Base-by-base conservation (phyloP, 1,140 invertebrate species). In the Brachionus sp. region DNA sequence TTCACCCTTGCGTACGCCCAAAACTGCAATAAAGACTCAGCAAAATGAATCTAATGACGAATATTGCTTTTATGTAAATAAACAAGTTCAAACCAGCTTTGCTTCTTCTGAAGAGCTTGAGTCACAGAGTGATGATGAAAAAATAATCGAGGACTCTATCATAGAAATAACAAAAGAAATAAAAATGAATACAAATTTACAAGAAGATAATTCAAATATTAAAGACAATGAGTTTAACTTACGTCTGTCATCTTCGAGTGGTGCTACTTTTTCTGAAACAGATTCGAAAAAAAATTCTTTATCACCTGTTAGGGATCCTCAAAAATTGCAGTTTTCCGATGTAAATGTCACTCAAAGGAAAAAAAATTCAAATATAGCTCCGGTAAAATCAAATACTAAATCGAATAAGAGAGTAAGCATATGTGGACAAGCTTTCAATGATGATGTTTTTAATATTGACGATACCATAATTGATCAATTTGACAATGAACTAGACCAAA, bases 391-490 rank as follows among this genome's bases (percentile, higher is more conserved):
- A 25, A 57, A 10, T 10, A 78, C 25, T 16, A 53, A 37, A n/a
- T 7, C 13, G 7, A 80, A 80, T 3, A 80, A 80, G n/a, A 57
- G 77, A 62, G 77, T 80, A 1, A 80, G 77, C 33, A 80, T 80
- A 16, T 80, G 77, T 62, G 77, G 77, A 6, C 50, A 62, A 19
- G 77, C 50, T 44, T 35, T 80, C 1, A 62, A 25, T 80, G 77
- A 80, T 62, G 29, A 80, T 66, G 50, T 80, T n/a, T 66, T 80
- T 33, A 80, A 80, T 62, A 80, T 80, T 62, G 77, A 80, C 42
- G 77, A 80, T 64, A 62, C 77, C 3, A 80, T 80, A 29, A 19
- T 80, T n/a, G 77, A 80, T 33, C 50, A 80, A 66, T 80, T 62
- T 25, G 77, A 80, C 25, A 80, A 80, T 37, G 77, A 80, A 66